Conservation (phyloP, 2,888 invertebrate genomes). For the Mechanitis messenoides region DNA sequence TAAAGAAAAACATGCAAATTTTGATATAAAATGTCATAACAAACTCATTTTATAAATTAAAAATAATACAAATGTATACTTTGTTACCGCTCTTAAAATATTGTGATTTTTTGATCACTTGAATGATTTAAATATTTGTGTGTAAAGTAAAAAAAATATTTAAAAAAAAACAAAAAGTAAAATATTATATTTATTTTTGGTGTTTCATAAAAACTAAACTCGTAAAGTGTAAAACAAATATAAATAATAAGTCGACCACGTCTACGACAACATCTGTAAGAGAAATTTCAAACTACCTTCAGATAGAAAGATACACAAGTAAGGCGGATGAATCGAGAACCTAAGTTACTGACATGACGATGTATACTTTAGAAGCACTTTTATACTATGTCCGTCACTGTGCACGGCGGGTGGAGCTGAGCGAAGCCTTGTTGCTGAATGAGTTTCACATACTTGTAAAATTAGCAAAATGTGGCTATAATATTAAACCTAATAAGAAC, state of each 20-base stretch:
- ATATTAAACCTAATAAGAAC: too few relatives aligned
- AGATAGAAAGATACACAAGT: slow-evolving; percentile 76
- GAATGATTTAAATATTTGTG: too few relatives aligned
- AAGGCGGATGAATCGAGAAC: slow-evolving; percentile 70
- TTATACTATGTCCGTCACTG: neutral
- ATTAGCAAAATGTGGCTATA: too few relatives aligned
- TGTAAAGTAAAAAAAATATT: slow-evolving; percentile 2
- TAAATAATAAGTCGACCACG: slow-evolving; percentile 33
- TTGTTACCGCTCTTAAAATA: slow-evolving; percentile 1
- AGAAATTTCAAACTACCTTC: slow-evolving; percentile 64
- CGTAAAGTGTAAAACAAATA: slow-evolving; percentile 38
- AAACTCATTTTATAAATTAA: slow-evolving; percentile 13
- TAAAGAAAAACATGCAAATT: slow-evolving; percentile 35
- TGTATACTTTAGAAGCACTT: neutral
- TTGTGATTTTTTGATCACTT: neutral
- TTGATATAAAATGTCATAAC: slow-evolving; percentile 22
- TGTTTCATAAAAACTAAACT: slow-evolving; percentile 35
- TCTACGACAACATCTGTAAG: slow-evolving; percentile 65
- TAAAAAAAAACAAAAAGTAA: slow-evolving; percentile 18
- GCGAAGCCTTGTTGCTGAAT: too few relatives aligned
- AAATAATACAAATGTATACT: neutral
- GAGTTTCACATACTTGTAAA: too few relatives aligned
- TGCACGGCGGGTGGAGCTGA: too few relatives aligned
- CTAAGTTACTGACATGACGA: slow-evolving; percentile 28
- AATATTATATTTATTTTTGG: slow-evolving; percentile 23